Evolutionary conservation across 2,888 invertebrate species (phyloP).

Genomic region (Pycnomerus fuliginosus): DNA sequence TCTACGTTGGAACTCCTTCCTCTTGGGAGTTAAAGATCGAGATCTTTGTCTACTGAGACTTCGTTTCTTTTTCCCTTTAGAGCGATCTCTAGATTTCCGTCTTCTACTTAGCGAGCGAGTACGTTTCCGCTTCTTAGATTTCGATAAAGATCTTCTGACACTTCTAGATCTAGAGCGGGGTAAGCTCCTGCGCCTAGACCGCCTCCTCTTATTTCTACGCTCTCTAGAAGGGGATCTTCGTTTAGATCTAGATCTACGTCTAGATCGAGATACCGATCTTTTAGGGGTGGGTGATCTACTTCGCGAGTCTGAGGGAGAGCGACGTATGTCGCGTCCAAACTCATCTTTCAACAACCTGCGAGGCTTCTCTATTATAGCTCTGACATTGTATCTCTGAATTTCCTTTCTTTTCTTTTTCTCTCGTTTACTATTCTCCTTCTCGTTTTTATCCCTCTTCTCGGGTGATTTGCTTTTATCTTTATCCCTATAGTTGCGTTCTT

Average conservation of each 20-base stretch:
- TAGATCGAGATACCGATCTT: conserved; percentile 36
- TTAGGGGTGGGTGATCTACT: conserved; percentile 40
- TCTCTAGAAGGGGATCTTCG: conserved; percentile 28
- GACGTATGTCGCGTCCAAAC: conserved; percentile 70
- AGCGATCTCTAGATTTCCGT: conserved; percentile 48
- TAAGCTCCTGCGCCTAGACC: conserved; percentile 25
- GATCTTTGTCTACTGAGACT: conserved; percentile 45
- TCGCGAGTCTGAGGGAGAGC: conserved; percentile 33
- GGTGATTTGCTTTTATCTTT: conserved; percentile 48
- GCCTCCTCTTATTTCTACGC: conserved; percentile 34
- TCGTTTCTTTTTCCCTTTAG: conserved; percentile 45
- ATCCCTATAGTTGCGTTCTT: conserved; percentile 76
- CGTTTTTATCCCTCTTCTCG: conserved; percentile 36
- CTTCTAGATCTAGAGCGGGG: conserved; percentile 16
- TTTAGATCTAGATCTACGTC: conserved; percentile 20
- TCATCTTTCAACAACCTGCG: conserved; percentile 66
- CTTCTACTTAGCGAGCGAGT: conserved; percentile 40
- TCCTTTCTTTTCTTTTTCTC: conserved; percentile 71
- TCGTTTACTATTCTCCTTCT: conserved; percentile 45
- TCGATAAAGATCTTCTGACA: conserved; percentile 12
- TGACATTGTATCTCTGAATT: conserved; percentile 79
- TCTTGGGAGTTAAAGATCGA: conserved; percentile 43
- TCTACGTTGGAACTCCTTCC: conserved; percentile 43
- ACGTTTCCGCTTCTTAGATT: conserved; percentile 42
- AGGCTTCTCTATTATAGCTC: conserved; percentile 72